A percentile compares a stretch with the other conserved stretches of the same genome.
phyloP scores from a whole-genome alignment of 2,888 invertebrate genomes.

The Amphipoea lucens region DNA sequence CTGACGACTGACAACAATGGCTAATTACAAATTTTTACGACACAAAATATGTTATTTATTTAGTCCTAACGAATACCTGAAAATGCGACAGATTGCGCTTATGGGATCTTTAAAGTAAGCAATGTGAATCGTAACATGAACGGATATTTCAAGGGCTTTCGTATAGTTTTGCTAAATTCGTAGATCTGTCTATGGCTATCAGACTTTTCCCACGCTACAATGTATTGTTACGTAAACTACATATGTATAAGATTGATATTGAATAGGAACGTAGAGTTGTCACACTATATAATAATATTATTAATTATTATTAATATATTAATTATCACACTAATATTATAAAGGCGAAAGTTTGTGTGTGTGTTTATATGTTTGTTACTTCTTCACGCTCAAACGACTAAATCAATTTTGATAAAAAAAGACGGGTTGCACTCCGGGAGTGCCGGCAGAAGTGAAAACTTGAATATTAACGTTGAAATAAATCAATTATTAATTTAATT shows the following conservation, averaged over 20 bases:
- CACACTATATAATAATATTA: too few relatives aligned
- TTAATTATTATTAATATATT: too few relatives aligned
- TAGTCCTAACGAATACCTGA: neutral
- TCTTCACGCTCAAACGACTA: too few relatives aligned
- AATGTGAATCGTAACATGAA: neutral
- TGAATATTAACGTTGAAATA: too few relatives aligned
- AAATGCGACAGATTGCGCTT: neutral
- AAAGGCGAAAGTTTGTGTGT: too few relatives aligned
- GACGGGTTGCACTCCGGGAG: too few relatives aligned
- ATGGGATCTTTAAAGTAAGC: neutral
- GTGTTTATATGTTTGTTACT: too few relatives aligned
- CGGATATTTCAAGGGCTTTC: neutral
- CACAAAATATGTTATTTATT: slow-evolving; percentile 18
- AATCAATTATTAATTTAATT: too few relatives aligned
- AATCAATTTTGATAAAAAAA: too few relatives aligned
- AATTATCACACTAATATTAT: too few relatives aligned
- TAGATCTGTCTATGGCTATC: neutral
- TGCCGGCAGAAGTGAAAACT: too few relatives aligned
- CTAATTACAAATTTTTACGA: slow-evolving; percentile 76
- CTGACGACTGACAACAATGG: slow-evolving; percentile 76
- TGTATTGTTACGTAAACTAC: neutral
- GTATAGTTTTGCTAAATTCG: neutral
- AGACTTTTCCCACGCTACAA: neutral
- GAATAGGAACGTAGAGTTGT: neutral
- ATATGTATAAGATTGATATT: neutral